Evolutionary conservation across 1,140 invertebrate genomes (phyloP).

Genomic region (Coenobita brevimanus): DNA sequence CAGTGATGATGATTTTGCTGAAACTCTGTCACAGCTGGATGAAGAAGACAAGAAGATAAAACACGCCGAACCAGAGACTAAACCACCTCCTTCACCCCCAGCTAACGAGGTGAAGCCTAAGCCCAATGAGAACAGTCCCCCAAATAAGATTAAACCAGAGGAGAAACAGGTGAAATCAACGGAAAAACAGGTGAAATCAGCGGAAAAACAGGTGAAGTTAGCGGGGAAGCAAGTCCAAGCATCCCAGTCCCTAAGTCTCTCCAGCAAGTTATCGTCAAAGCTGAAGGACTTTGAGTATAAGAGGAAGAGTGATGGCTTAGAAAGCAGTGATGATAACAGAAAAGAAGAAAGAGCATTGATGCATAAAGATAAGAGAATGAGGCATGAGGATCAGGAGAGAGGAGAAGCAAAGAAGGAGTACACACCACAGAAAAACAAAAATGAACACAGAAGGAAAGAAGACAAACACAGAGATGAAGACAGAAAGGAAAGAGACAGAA

Average conservation of each 20-base stretch:
- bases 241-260: background rate
- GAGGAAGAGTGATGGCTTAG: background rate
- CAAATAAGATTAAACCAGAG: background rate
- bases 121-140: constrained; percentile 49
- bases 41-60: background rate
- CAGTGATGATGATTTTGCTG: constrained; percentile 42
- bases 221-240: background rate
- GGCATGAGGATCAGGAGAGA: background rate
- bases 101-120: constrained; percentile 33
- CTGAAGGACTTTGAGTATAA: constrained; percentile 13
- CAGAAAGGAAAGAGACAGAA: no score
- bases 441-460: no score
- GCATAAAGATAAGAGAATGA: constrained; percentile 12
- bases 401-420: background rate
- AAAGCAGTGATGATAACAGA: background rate
- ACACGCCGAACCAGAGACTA: background rate
- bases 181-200: background rate
- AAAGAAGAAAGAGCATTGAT: background rate
- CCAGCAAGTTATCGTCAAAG: constrained; percentile 32
- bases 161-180: background rate
- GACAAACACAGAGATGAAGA: background rate
- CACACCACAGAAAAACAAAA: background rate
- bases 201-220: background rate
- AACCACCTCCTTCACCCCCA: background rate
- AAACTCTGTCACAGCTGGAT: constrained; percentile 38